Percentiles rank a stretch among this genome's conserved stretches.
phyloP scores from a whole-genome alignment of 2,797 vertebrate species.

The Hippocampus kuda region DNA sequence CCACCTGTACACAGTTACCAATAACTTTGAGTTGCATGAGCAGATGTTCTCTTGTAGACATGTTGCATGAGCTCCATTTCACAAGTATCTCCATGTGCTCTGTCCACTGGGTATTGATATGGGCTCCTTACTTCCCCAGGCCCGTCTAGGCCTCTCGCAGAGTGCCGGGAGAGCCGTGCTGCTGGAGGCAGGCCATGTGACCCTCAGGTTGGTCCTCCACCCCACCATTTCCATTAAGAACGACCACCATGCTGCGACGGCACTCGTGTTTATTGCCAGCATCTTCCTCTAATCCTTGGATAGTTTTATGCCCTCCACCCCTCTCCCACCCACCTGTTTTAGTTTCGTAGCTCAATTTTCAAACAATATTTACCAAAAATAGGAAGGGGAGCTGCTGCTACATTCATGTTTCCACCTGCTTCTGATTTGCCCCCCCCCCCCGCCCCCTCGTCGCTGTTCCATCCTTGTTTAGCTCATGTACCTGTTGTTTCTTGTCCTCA shows the following conservation, averaged over 20 bases:
- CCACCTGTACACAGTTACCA: constrained; percentile 43
- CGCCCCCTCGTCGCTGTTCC: too few relatives aligned
- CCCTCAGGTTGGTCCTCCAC: constrained; percentile 50
- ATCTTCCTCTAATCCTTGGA: background rate
- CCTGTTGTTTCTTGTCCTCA: too few relatives aligned
- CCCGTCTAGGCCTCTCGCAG: constrained; percentile 40
- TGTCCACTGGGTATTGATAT: constrained; percentile 56
- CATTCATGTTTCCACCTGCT: too few relatives aligned
- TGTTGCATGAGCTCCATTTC: constrained; percentile 74
- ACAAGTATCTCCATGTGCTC: constrained; percentile 40
- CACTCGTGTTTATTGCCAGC: background rate
- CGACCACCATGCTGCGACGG: background rate
- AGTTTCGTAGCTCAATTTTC: too few relatives aligned
- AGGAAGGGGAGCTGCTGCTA: too few relatives aligned
- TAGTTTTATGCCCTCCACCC: background rate
- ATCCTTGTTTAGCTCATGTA: too few relatives aligned
- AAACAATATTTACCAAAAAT: too few relatives aligned
- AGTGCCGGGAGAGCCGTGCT: constrained; percentile 45
- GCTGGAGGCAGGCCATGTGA: constrained; percentile 27
- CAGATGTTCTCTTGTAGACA: constrained; percentile 63
- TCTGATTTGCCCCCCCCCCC: too few relatives aligned
- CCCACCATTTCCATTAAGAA: background rate
- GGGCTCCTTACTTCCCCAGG: constrained; percentile 62
- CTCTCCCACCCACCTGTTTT: background rate
- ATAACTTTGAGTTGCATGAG: constrained; percentile 81